Conservation (phyloP, 1,140 invertebrate genomes). For the Zaprionus nigranus region DNA sequence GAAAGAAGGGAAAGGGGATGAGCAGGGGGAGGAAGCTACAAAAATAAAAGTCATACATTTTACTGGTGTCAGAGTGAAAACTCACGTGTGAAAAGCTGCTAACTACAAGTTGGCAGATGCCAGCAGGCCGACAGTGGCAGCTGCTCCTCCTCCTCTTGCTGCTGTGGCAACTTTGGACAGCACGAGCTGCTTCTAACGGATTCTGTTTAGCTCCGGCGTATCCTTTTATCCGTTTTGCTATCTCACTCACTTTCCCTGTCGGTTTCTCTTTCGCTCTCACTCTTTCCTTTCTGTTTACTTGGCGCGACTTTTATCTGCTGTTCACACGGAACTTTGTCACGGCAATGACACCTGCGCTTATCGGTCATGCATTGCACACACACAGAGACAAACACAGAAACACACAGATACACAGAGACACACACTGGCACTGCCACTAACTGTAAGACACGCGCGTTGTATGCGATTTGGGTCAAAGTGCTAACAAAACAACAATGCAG, state of each 20-base stretch:
- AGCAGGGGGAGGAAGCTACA: not conserved
- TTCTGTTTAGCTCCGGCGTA: constrained; percentile 30
- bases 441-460: constrained; percentile 25
- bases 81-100: constrained; percentile 49
- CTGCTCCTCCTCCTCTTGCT: constrained; percentile 1
- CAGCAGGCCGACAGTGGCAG: not conserved
- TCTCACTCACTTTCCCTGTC: not conserved
- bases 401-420: constrained; percentile 22
- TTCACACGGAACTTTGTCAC: constrained; percentile 54
- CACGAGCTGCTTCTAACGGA: constrained; percentile 11
- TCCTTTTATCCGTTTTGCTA: constrained; percentile 12
- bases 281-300: constrained; percentile 21
- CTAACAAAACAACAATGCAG: constrained; percentile 72
- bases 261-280: not conserved
- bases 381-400: not conserved
- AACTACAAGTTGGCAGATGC: constrained; percentile 8
- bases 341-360: constrained; percentile 62
- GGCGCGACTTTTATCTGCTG: constrained; percentile 40
- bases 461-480: constrained; percentile 77
- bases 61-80: constrained; percentile 54
- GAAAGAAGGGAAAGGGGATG: not conserved
- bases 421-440: constrained; percentile 8
- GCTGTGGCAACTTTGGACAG: constrained; percentile 25
- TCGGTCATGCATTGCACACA: constrained; percentile 52
- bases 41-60: constrained; percentile 53